Base-by-base conservation (phyloP, 1,140 invertebrate species). In the Pseudomyrmex concolor region DNA sequence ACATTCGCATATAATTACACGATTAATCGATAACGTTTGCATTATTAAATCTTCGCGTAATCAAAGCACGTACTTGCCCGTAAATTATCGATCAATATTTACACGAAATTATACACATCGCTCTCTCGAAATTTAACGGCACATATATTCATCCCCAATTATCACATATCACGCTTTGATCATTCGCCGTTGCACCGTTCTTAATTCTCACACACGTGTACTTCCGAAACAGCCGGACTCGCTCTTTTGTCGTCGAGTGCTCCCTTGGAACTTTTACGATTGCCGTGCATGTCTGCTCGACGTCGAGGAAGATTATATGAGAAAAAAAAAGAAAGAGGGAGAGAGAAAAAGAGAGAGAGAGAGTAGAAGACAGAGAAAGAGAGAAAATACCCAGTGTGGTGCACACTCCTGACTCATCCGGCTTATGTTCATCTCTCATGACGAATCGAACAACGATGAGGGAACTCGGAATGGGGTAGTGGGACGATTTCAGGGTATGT, bases 361-460 rank as follows among this genome's bases (percentile, higher is more conserved):
- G 7, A 22, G 63, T 66, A 10, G n/a, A 7, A 51, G 51, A 45
- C 5, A 34, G 9, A 55, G 54, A 57, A 55, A 43, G n/a, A 67
- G 62, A 71, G 43, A 66, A 78, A 87, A 87, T 87, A 87, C 67
- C 73, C 72, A 57, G 71, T 86, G 76, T 76, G 77, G 64, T 43
- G 68, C 59, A 62, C 54, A 55, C 67, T 76, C 83, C 76, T 64
- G 71, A 82, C 76, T 87, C 83, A 88, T 87, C 87, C 85, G 87
- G 83, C 86, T 87, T 82, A 73, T 77, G 86, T 89, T 85, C 72
- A 57, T 88, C 77, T 83, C 86, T 76, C 85, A 74, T 87, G 87
- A 87, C 87, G 87, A 88, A 81, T 86, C 80, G 51, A 73, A 77
- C 64, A 78, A 72, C 73, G 73, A 73, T 73, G 71, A 83, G 72